These are phyloP conservation scores for Acanthacorydalis orientalis DNA, from an alignment of 2,888 invertebrate genomes.

Conservation along the genomic window DNA sequence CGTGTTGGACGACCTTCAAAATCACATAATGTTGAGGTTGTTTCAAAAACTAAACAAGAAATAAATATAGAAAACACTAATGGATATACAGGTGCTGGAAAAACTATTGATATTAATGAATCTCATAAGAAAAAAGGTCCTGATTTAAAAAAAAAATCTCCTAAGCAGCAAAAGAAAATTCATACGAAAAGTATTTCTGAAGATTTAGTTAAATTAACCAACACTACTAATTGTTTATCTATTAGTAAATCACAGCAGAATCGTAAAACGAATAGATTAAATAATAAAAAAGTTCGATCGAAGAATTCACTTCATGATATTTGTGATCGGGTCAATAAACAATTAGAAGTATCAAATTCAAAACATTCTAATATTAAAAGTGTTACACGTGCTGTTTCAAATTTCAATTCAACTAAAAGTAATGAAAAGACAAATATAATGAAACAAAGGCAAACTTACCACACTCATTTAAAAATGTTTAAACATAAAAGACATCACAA, in stretches of 20 bases:
- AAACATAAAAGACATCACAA: conserved; percentile 21
- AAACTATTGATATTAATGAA: conserved; percentile 1
- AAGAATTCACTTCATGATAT: conserved; percentile 15
- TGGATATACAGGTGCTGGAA: conserved; percentile 6
- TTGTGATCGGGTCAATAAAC: conserved; percentile 20
- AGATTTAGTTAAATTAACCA: conserved; percentile 5
- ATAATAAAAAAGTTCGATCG: too few species aligned
- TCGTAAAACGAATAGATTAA: background rate
- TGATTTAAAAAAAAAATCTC: conserved; percentile 1
- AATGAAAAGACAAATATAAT: too few species aligned
- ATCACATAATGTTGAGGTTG: conserved; percentile 12
- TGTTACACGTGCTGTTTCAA: too few species aligned
- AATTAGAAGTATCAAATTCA: conserved; percentile 20
- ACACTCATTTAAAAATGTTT: background rate
- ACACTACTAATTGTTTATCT: too few species aligned
- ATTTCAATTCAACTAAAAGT: too few species aligned
- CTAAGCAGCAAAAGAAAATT: conserved; percentile 4
- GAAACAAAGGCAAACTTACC: conserved; percentile 1
- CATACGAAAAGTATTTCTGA: conserved; percentile 3
- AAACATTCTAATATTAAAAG: too few species aligned
- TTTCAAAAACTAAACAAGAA: conserved; percentile 2
- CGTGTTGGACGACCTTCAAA: conserved; percentile 33
- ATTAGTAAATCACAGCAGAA: background rate
- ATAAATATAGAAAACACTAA: background rate
- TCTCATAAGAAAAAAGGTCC: conserved; percentile 1